Conservation (phyloP, 2,888 invertebrate genomes). For the Lasius platythorax region DNA sequence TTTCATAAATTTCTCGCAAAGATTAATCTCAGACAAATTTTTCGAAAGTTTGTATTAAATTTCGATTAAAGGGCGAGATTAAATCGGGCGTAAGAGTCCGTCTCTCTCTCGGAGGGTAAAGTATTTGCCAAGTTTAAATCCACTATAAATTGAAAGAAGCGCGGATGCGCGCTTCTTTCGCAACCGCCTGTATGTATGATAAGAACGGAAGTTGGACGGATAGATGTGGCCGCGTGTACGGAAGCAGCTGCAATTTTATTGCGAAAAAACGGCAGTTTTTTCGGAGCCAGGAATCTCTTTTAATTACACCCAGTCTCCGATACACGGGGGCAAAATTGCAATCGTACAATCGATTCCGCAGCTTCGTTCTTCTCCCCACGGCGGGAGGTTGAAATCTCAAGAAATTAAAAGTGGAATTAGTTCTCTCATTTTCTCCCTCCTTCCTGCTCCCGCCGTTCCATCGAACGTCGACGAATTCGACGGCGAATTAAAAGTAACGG, state of each 20-base stretch:
- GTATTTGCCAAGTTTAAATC: constrained; percentile 34
- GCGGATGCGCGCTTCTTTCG: neutral
- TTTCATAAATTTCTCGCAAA: neutral
- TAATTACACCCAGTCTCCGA: constrained; percentile 42
- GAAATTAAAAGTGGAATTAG: constrained; percentile 55
- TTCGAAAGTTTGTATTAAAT: constrained; percentile 14
- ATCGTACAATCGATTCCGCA: constrained; percentile 30
- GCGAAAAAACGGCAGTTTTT: neutral
- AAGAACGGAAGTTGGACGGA: constrained; percentile 15
- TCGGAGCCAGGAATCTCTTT: constrained; percentile 29
- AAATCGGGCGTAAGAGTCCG: constrained; percentile 14
- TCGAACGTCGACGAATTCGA: constrained; percentile 38
- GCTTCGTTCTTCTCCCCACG: neutral
- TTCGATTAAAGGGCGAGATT: constrained; percentile 28
- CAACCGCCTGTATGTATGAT: neutral
- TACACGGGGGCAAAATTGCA: constrained; percentile 34
- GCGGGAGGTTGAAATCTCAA: constrained; percentile 26
- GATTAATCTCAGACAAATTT: neutral
- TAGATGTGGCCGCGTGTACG: neutral
- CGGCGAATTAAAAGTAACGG: constrained; percentile 33
- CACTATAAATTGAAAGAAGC: constrained; percentile 23
- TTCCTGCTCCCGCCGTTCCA: neutral
- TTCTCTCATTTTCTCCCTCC: constrained; percentile 37
- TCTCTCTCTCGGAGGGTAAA: constrained; percentile 6
- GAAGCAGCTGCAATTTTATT: constrained; percentile 41